Conservation (phyloP, 2,888 invertebrate genomes). For the Xestoiulus laeticollis region DNA sequence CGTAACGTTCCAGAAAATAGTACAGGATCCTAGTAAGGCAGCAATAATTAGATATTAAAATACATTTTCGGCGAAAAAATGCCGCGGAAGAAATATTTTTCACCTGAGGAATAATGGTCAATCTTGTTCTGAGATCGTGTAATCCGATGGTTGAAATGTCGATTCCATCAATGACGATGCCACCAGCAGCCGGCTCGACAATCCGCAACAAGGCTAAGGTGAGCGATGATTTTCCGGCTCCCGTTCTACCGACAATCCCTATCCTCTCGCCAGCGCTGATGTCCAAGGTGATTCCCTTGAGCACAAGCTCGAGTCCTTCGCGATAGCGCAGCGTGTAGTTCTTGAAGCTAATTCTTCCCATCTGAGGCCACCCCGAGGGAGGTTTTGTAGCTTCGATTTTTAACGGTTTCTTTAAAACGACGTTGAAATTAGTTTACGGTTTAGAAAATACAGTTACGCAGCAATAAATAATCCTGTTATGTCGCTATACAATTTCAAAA, state of each 20-base stretch:
- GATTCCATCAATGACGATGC: constrained; percentile 83
- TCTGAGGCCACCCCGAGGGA: constrained; percentile 79
- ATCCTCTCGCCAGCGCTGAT: constrained; percentile 87
- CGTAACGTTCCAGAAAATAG: constrained; percentile 58
- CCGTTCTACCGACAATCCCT: constrained; percentile 89
- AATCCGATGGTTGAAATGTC: constrained; percentile 84
- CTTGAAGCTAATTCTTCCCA: constrained; percentile 81
- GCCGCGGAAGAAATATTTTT: not conserved
- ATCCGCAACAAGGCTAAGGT: constrained; percentile 89
- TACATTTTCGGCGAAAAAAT: not conserved
- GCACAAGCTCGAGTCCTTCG: constrained; percentile 84
- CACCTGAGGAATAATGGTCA: constrained; percentile 78
- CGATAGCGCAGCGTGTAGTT: constrained; percentile 87
- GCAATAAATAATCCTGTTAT: no score
- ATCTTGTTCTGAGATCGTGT: constrained; percentile 81
- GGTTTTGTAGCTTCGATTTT: constrained; percentile 67
- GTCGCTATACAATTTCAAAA: not conserved
- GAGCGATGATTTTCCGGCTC: constrained; percentile 91
- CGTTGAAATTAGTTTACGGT: not conserved
- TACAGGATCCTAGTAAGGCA: constrained; percentile 57
- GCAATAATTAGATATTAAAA: not conserved
- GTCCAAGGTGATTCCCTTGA: constrained; percentile 79
- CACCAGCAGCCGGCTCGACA: constrained; percentile 83
- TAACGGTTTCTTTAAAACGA: constrained; percentile 59
- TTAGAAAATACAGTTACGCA: no score